Base-by-base conservation (phyloP, 2,113 vertebrate species). In the Ageneiosus marmoratus region DNA sequence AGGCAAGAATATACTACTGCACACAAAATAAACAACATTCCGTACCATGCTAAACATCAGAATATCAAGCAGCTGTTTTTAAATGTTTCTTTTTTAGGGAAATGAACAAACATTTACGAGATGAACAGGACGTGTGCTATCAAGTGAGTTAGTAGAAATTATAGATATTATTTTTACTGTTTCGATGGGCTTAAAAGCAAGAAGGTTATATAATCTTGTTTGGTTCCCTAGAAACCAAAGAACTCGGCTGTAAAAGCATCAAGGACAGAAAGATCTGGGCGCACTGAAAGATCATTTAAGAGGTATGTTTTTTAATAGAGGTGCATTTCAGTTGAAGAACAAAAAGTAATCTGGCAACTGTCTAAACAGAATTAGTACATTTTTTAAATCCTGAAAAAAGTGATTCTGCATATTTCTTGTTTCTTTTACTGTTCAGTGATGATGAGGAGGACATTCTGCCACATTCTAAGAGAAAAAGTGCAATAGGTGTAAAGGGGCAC, bases 81-180 rank as follows among this genome's bases (percentile, higher is more conserved):
- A 63, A 51, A 46, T 27, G 34, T 63, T 18, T 86, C 44, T 88
- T 0, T 81, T 62, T 62, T 86, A 99, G 97, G 90, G 97, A 99
- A 94, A 96, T 96, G 89, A 99, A 99, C 91, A 99, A 98, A 89
- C 93, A 96, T 87, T 94, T 99, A 85, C 94, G 91, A 80, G 97
- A 98, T 88, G 96, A 98, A 83, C 92, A 88, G 9, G 96, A 99
- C 85, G 92, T 96, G n/a, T 86, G 87, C 88, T 92, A 94, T 86
- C 91, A 93, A 88, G 94, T 94, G 73, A 55, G 89, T 88, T 4
- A 60, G 37, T 67, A 53, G 70, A 6, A 3, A 12, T 77, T 60
- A 75, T 76, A 15, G 37, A 70, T 29, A 73, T 32, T 53, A 9
- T 72, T 62, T 62, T 27, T 20, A 34, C 51, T 10, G 44, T 79